Conservation (phyloP, 2,113 vertebrate species). For the Suricata suricatta region DNA sequence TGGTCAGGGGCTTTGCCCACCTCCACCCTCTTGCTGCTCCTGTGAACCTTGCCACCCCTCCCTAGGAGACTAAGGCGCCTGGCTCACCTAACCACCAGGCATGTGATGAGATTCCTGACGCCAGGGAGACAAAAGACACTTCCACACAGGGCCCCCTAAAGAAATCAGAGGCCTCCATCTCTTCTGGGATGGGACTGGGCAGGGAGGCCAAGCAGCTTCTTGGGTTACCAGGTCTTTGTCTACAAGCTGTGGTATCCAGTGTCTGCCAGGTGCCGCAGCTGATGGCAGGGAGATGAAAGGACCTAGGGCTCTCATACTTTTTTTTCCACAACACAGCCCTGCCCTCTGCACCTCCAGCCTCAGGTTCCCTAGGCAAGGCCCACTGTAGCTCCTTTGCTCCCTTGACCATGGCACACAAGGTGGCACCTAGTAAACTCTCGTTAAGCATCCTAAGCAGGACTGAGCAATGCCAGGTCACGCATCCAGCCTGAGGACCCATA, state of each 20-base stretch:
- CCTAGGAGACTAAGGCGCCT: slow-evolving; percentile 23
- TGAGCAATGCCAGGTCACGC: background rate
- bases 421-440: background rate
- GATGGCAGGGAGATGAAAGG: slow-evolving; percentile 69
- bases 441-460: background rate
- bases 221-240: slow-evolving; percentile 69
- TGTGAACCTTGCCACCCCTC: background rate
- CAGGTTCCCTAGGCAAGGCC: background rate
- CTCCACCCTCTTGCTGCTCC: background rate
- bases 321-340: background rate
- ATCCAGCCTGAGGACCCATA: background rate
- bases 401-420: background rate
- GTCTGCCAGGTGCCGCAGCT: slow-evolving; percentile 70
- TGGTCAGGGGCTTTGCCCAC: background rate
- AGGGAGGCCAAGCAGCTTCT: slow-evolving; percentile 49
- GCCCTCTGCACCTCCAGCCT: background rate
- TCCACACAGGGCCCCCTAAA: slow-evolving; percentile 26
- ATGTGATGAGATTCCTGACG: slow-evolving; percentile 64
- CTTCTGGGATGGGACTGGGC: background rate
- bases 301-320: background rate
- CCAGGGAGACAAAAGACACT: slow-evolving; percentile 64
- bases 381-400: background rate
- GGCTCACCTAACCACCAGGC: slow-evolving; percentile 40
- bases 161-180: slow-evolving; percentile 58
- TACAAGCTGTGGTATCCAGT: slow-evolving; percentile 54